These are phyloP conservation scores for Beris morrisii DNA, from an alignment of 2,888 invertebrate species.

Conservation along the genomic window DNA sequence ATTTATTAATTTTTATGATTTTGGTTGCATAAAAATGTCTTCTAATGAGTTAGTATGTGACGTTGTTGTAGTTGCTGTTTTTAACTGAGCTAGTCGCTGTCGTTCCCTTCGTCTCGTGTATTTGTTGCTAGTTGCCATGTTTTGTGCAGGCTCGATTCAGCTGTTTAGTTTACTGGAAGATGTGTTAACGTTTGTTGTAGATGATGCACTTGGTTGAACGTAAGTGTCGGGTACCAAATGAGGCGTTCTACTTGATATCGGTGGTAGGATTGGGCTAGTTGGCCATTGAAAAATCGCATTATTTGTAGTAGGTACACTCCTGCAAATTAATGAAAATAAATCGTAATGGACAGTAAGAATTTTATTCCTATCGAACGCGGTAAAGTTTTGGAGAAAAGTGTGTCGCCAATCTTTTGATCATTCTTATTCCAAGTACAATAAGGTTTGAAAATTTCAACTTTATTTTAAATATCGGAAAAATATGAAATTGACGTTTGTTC, in stretches of 20 bases:
- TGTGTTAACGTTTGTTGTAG: conserved; percentile 48
- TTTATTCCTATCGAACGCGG: too few species aligned
- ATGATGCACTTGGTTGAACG: conserved; percentile 42
- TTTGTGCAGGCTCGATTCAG: conserved; percentile 53
- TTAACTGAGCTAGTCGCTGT: conserved; percentile 30
- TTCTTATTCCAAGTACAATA: too few species aligned
- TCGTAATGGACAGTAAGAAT: neutral
- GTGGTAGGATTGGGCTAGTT: conserved; percentile 74
- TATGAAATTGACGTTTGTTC: too few species aligned
- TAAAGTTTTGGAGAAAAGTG: too few species aligned
- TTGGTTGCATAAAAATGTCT: conserved; percentile 27
- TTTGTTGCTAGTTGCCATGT: conserved; percentile 43
- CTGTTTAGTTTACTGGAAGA: conserved; percentile 56
- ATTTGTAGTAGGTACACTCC: conserved; percentile 63
- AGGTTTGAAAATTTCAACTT: too few species aligned
- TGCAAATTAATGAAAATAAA: conserved; percentile 47
- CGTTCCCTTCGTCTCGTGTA: conserved; percentile 52
- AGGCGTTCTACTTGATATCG: conserved; percentile 68
- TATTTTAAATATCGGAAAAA: too few species aligned
- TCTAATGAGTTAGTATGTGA: conserved; percentile 24
- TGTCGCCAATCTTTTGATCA: too few species aligned
- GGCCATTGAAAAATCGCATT: conserved; percentile 77
- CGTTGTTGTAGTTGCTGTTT: conserved; percentile 15
- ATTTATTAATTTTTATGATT: conserved; percentile 23
- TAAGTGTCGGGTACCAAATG: conserved; percentile 73